Evolutionary conservation across 2,888 invertebrate genomes (phyloP).

Genomic region (Rotaria macrura): DNA sequence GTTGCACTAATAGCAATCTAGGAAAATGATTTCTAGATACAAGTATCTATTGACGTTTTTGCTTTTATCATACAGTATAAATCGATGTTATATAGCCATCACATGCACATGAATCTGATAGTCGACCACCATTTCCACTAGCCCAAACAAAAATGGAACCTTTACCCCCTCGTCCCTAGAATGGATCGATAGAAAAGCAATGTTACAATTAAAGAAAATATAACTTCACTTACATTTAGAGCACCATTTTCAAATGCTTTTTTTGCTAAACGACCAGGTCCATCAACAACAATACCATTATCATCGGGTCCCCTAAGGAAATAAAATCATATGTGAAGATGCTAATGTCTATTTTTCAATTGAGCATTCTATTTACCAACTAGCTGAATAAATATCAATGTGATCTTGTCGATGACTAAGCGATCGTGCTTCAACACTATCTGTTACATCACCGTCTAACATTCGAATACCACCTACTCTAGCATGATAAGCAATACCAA

Average conservation of each 20-base stretch:
- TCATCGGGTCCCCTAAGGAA: slow-evolving; percentile 46
- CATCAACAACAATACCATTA: slow-evolving; percentile 48
- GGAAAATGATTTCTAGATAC: background rate
- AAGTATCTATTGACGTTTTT: no score
- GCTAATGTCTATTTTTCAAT: no score
- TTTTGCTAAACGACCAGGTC: slow-evolving; percentile 46
- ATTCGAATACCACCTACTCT: slow-evolving; percentile 61
- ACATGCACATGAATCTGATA: slow-evolving; percentile 93
- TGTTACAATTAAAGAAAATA: no score
- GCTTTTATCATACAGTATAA: slow-evolving; percentile 59
- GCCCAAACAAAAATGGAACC: slow-evolving; percentile 51
- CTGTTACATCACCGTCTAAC: slow-evolving; percentile 24
- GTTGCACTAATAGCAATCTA: slow-evolving; percentile 70
- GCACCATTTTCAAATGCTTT: slow-evolving; percentile 47
- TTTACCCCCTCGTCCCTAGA: slow-evolving; percentile 44
- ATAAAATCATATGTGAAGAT: background rate
- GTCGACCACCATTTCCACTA: slow-evolving; percentile 56
- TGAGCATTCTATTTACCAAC: background rate
- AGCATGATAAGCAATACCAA: slow-evolving; percentile 76
- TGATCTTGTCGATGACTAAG: slow-evolving; percentile 9
- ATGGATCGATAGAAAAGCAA: no score
- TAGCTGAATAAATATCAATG: slow-evolving; percentile 24
- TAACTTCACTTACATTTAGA: background rate
- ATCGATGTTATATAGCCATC: slow-evolving; percentile 99
- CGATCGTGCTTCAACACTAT: slow-evolving; percentile 21